A percentile compares a stretch with the other conserved stretches of the same genome.
These are phyloP conservation scores for Eptesicus fuscus DNA, from an alignment of 2,113 vertebrate species.

Conservation along the genomic window DNA sequence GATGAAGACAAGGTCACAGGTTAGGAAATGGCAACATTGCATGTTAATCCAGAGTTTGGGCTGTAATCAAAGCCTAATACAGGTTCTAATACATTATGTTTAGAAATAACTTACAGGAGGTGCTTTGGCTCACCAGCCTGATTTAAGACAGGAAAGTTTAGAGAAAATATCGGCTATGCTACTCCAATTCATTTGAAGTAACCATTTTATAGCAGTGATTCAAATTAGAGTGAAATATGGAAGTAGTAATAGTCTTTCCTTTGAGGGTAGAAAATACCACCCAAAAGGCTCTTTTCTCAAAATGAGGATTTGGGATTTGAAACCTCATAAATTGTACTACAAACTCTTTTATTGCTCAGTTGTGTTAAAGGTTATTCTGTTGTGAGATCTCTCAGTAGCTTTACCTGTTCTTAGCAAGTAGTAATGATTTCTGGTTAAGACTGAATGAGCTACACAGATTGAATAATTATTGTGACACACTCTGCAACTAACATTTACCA, in stretches of 20 bases:
- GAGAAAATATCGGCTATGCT: not conserved
- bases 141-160: slow-evolving; percentile 43
- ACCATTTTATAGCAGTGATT: slow-evolving; percentile 42
- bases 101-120: not conserved
- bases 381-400: slow-evolving; percentile 64
- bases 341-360: slow-evolving; percentile 45
- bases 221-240: slow-evolving; percentile 49
- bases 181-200: slow-evolving; percentile 34
- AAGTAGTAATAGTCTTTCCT: not conserved
- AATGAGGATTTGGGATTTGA: slow-evolving; percentile 41
- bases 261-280: slow-evolving; percentile 46
- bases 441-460: slow-evolving; percentile 5
- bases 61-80: not conserved
- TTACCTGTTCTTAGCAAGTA: slow-evolving; percentile 54
- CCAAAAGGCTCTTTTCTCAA: slow-evolving; percentile 41
- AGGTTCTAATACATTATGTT: not conserved
- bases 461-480: slow-evolving; percentile 35
- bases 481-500: not conserved
- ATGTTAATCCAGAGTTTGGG: not conserved
- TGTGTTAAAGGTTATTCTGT: slow-evolving; percentile 58
- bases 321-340: slow-evolving; percentile 36
- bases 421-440: slow-evolving; percentile 48
- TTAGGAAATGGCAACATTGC: not conserved
- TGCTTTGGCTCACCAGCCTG: not conserved
- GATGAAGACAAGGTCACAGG: not conserved